Conservation (phyloP, 2,113 vertebrate genomes). For the Serilophus lunatus region DNA sequence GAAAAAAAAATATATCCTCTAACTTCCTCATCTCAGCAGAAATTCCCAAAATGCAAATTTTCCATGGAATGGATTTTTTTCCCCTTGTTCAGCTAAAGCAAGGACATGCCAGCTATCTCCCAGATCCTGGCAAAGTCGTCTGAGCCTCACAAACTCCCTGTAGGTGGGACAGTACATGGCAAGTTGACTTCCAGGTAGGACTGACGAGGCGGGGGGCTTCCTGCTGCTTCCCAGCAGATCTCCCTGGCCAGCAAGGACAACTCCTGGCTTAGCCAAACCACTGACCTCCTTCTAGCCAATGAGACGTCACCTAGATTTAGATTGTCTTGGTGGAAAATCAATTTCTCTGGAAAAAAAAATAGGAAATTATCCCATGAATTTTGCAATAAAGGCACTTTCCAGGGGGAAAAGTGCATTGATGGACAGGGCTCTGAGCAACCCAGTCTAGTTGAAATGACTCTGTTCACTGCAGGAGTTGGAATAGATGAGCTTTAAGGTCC, state of each 20-base stretch:
- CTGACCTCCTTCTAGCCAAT: neutral
- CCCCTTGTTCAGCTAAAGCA: neutral
- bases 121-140: neutral
- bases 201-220: neutral
- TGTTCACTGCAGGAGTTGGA: neutral
- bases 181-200: neutral
- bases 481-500: neutral
- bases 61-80: neutral
- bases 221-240: neutral
- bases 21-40: neutral
- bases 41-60: neutral
- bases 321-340: neutral
- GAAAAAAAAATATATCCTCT: neutral
- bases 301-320: neutral
- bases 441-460: neutral
- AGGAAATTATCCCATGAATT: neutral
- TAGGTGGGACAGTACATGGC: neutral
- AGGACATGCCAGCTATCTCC: neutral
- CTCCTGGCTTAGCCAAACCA: neutral
- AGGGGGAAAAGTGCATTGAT: rapidly evolving
- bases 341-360: neutral
- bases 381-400: neutral
- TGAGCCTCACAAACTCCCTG: neutral
- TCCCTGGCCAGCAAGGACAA: neutral
- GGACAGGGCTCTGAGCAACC: rapidly evolving